Evolutionary conservation across 1,140 invertebrate genomes (phyloP).

Genomic region (Hypothenemus hampei): DNA sequence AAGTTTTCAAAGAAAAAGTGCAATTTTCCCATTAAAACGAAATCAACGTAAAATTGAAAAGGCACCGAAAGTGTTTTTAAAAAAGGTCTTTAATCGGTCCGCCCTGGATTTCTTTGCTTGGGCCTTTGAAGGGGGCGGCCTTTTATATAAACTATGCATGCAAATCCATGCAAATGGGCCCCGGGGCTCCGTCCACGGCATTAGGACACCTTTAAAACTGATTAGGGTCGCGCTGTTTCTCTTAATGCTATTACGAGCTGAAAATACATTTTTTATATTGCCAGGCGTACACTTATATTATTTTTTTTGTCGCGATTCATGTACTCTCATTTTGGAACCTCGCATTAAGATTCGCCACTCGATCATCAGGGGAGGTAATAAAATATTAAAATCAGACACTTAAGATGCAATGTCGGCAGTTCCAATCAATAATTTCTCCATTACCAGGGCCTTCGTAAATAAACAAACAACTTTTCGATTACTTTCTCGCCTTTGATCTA

Average conservation of each 20-base stretch:
- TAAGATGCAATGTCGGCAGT: slow-evolving; percentile 13
- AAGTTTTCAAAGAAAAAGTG: too few species aligned
- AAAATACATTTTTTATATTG: slow-evolving; percentile 15
- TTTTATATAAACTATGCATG: slow-evolving; percentile 36
- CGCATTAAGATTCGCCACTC: slow-evolving; percentile 17
- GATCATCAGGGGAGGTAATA: slow-evolving; percentile 15
- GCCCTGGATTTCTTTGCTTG: slow-evolving; percentile 15
- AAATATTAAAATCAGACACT: slow-evolving; percentile 28
- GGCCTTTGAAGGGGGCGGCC: slow-evolving; percentile 26
- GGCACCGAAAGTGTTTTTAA: slow-evolving; percentile 16
- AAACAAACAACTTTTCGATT: slow-evolving; percentile 28
- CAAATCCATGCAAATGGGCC: slow-evolving; percentile 36
- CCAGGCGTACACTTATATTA: too few species aligned
- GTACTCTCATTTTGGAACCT: too few species aligned
- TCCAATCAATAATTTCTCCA: slow-evolving; percentile 24
- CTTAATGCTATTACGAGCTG: slow-evolving; percentile 30
- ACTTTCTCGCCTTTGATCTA: slow-evolving; percentile 22
- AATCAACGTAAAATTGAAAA: too few species aligned
- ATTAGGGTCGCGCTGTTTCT: slow-evolving; percentile 33
- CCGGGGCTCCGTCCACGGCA: slow-evolving; percentile 19
- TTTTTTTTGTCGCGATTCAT: too few species aligned
- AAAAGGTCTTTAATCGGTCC: slow-evolving; percentile 13
- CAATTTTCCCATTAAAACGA: too few species aligned
- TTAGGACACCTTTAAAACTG: slow-evolving; percentile 38
- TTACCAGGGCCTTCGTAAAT: slow-evolving; percentile 14